A percentile compares a stretch with the other conserved stretches of the same genome.
These are phyloP conservation scores for Phania funesta DNA, from an alignment of 2,888 invertebrate species.

Conservation along the genomic window DNA sequence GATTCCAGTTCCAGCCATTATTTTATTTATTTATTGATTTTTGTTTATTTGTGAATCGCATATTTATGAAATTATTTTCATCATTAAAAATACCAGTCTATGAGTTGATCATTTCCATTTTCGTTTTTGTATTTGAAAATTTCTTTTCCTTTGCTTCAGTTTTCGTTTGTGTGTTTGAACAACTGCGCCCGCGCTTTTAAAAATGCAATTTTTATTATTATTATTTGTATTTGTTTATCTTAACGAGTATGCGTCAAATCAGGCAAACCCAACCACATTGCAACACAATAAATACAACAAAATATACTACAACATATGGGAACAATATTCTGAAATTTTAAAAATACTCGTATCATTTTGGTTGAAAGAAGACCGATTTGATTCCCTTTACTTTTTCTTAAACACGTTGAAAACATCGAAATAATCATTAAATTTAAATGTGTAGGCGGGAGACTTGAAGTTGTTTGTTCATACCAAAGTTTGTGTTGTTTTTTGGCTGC, in stretches of 20 bases:
- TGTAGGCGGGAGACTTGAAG: too few relatives aligned
- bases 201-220: conserved; percentile 38
- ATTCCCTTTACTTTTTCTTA: too few relatives aligned
- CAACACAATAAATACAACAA: conserved; percentile 16
- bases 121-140: neutral
- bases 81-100: conserved; percentile 38
- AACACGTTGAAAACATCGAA: too few relatives aligned
- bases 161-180: conserved; percentile 41
- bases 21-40: conserved; percentile 27
- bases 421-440: too few relatives aligned
- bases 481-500: too few relatives aligned
- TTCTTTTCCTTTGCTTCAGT: neutral
- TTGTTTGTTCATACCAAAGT: too few relatives aligned
- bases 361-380: neutral
- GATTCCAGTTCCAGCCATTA: conserved; percentile 4
- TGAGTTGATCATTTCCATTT: conserved; percentile 43
- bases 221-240: conserved; percentile 52
- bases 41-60: conserved; percentile 20
- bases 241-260: conserved; percentile 38
- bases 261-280: conserved; percentile 6
- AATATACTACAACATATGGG: conserved; percentile 23
- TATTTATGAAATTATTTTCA: conserved; percentile 36
- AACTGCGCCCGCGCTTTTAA: conserved; percentile 60
- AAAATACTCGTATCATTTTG: neutral
- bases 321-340: conserved; percentile 19